Conservation (phyloP, 2,797 vertebrate species). For the Knipowitschia caucasica region DNA sequence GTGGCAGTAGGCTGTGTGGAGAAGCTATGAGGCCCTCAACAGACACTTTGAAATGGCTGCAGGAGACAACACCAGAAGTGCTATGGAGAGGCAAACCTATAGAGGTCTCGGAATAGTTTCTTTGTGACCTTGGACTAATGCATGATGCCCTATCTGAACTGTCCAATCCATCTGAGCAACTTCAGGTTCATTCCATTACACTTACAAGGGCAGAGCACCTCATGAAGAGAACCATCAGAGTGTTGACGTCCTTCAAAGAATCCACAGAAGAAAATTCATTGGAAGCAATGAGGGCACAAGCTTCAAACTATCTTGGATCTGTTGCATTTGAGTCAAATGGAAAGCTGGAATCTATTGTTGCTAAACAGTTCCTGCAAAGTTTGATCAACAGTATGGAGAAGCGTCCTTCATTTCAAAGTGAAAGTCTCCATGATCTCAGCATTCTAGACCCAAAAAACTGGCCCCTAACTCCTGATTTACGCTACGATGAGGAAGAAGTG, state of each 20-base stretch:
- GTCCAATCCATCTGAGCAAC: constrained; percentile 30
- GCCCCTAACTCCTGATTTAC: constrained; percentile 21
- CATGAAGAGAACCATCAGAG: constrained; percentile 15
- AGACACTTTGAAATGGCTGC: constrained; percentile 35
- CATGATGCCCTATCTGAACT: constrained; percentile 26
- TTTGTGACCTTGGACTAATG: constrained; percentile 37
- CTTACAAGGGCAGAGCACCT: constrained; percentile 21
- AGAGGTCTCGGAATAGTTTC: constrained; percentile 29
- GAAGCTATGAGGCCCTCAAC: constrained; percentile 23
- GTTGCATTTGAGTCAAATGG: constrained; percentile 12
- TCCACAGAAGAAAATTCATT: constrained; percentile 4
- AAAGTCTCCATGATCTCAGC: constrained; percentile 19
- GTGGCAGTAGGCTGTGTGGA: constrained; percentile 38
- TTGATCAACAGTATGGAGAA: constrained; percentile 29
- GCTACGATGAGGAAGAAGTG: constrained; percentile 22
- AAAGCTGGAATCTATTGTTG: constrained; percentile 25
- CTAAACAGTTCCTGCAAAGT: constrained; percentile 27
- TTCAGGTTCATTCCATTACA: constrained; percentile 28
- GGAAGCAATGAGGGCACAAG: constrained; percentile 10
- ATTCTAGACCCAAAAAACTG: constrained; percentile 21
- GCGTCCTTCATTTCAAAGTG: constrained; percentile 21
- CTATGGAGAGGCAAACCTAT: constrained; percentile 27
- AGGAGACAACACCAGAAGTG: constrained; percentile 13
- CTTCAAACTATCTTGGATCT: constrained; percentile 7
- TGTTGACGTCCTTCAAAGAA: constrained; percentile 14